Evolutionary conservation across 2,113 vertebrate species (phyloP), one percentile per base, ranked within the genome.

Genomic region (Oostethus manadensis): DNA sequence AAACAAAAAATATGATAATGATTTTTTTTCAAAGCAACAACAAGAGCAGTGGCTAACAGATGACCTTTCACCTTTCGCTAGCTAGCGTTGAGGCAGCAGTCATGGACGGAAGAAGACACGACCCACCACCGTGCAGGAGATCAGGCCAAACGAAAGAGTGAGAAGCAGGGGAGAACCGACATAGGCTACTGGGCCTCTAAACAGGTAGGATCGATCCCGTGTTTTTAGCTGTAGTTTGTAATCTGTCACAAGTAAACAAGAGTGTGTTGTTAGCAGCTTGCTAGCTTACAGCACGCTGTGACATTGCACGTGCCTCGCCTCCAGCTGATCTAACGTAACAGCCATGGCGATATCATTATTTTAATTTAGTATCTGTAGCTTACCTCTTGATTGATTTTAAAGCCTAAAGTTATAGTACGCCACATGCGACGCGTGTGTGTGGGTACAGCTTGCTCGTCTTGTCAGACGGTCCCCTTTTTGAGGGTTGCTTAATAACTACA

Each of bases 41-140:
- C 0, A 14, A 8, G 0, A 51, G 50, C 54, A 33, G 6, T 4
- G 11, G 33, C 29, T 10, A 14, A 10, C 3, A 15, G 3, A 0
- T 78, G 76, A 74, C 75, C 75, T 76, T 79, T 80, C 10, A 78
- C 74, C 71, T 71, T 51, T 51, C 58, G 10, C 61, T 55, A 21
- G 23, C 50, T 29, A 51, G 13, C 63, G 8, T 6, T 61, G 54
- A 69, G 17, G 22, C 10, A 60, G 43, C 70, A 50, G 67, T 56
- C 67, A 81, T 77, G 78, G 71, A 70, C 66, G 81, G 60, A 55
- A 70, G 60, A 51, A 70, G 73, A 53, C 61, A 16, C 38, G 71
- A 70, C 20, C 68, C 68, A 54, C 51, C 38, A 7, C 21, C n/a
- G 50, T 21, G 58, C 10, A 55, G 53, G 58, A 51, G 21, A 46